Evolutionary conservation across 2,113 vertebrate genomes (phyloP).

Genomic region (Boulengeromyrus knoepffleri): DNA sequence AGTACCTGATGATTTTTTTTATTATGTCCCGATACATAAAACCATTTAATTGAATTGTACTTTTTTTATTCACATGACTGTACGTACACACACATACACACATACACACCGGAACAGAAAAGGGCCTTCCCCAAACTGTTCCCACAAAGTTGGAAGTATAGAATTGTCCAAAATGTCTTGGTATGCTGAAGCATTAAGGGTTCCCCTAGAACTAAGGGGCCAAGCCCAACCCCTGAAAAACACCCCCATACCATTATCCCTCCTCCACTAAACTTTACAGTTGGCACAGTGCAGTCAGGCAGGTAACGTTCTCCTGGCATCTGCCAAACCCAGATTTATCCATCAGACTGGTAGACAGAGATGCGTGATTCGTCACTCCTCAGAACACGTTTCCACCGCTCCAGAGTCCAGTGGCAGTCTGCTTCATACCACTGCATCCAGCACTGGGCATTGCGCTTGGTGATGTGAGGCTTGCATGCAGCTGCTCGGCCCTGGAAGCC

Average conservation of each 20-base stretch:
- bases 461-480: background rate
- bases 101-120: too few relatives aligned
- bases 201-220: background rate
- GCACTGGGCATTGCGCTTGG: background rate
- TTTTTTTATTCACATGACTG: background rate
- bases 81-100: background rate
- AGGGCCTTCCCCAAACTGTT: background rate
- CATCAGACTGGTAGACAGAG: background rate
- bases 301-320: background rate
- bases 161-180: background rate
- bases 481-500: background rate
- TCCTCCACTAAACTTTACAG: background rate
- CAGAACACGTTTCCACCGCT: background rate
- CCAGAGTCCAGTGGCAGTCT: background rate
- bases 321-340: background rate
- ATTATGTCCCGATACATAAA: background rate
- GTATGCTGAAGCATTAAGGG: background rate
- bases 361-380: background rate
- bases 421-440: background rate
- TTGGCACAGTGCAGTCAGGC: background rate
- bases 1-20: background rate
- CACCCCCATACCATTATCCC: background rate
- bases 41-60: background rate
- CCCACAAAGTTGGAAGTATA: background rate
- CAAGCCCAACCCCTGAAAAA: background rate